A percentile compares a stretch with the other conserved stretches of the same genome.
Conservation (phyloP, 2,797 vertebrate species). For the Sebastes dallii region DNA sequence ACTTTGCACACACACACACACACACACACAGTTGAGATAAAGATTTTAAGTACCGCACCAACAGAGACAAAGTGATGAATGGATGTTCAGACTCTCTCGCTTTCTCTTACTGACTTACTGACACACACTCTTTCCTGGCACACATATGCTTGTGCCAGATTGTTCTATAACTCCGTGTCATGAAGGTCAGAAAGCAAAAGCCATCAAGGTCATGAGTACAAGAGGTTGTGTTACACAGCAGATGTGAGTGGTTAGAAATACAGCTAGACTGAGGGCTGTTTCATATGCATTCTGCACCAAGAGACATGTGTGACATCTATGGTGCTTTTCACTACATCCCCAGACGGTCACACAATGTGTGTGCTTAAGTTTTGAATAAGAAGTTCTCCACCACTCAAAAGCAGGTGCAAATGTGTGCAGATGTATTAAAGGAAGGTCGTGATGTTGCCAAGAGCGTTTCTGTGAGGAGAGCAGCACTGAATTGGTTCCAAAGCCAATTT, state of each 20-base stretch:
- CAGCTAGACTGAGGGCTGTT: neutral
- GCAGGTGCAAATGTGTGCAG: neutral
- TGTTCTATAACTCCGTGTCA: slow-evolving; percentile 18
- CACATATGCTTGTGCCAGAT: neutral
- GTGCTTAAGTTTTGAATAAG: neutral
- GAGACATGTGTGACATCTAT: neutral
- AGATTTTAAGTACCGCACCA: neutral
- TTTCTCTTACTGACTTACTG: neutral
- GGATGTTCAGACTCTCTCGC: neutral
- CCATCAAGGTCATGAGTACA: neutral
- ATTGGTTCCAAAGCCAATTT: neutral
- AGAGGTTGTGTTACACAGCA: slow-evolving; percentile 9
- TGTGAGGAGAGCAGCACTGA: neutral
- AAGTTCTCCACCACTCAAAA: neutral
- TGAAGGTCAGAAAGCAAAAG: slow-evolving; percentile 22
- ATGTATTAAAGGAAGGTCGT: neutral
- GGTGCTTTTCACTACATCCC: neutral
- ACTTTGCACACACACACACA: neutral
- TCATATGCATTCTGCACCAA: slow-evolving; percentile 2
- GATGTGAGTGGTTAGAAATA: neutral
- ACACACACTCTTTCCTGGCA: neutral
- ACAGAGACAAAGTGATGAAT: slow-evolving; percentile 15
- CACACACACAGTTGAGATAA: neutral
- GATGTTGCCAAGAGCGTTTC: neutral
- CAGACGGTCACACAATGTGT: neutral